These are phyloP conservation scores for Zygothrica quintamaculata DNA, from an alignment of 2,888 invertebrate species.

Conservation along the genomic window DNA sequence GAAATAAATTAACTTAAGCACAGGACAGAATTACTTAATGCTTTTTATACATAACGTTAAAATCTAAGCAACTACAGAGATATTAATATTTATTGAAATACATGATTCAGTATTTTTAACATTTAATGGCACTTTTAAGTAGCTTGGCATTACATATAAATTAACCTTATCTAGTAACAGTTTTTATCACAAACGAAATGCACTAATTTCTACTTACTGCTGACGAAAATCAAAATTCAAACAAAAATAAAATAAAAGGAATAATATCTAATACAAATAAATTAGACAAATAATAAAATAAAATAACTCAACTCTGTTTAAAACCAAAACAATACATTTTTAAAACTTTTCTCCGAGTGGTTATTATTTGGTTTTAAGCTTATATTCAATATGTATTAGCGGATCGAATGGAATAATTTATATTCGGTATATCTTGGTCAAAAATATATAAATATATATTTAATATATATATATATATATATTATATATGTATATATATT, in stretches of 20 bases:
- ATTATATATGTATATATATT: no score
- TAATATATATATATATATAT: no score
- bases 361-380: no score
- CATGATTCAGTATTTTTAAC: conserved; percentile 80
- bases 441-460: no score
- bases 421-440: no score
- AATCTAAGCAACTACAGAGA: conserved; percentile 59
- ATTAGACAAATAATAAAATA: conserved; percentile 1
- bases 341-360: no score
- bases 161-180: conserved; percentile 28
- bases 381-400: no score
- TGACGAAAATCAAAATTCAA: conserved; percentile 8
- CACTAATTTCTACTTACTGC: conserved; percentile 40
- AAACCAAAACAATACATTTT: neutral
- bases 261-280: neutral
- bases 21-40: conserved; percentile 80
- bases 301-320: conserved; percentile 7
- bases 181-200: conserved; percentile 49
- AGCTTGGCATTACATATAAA: conserved; percentile 39
- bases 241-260: neutral
- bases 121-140: conserved; percentile 69
- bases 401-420: no score
- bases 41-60: conserved; percentile 58
- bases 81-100: conserved; percentile 72
- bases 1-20: conserved; percentile 66